Conservation (phyloP, 2,797 vertebrate species). For the Pempheris klunzingeri region DNA sequence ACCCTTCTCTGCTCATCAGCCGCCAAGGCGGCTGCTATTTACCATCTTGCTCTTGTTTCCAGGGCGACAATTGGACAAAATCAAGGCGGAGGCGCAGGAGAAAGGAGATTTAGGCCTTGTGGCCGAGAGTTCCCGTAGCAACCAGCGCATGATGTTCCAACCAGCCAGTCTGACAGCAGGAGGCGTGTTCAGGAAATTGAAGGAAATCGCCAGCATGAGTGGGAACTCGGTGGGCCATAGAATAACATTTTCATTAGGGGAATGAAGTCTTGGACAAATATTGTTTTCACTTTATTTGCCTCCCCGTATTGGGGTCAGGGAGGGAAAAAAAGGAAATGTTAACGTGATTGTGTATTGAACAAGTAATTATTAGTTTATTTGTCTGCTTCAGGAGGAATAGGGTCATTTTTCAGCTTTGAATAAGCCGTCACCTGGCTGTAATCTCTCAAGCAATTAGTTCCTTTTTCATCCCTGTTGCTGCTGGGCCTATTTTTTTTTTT, state of each 20-base stretch:
- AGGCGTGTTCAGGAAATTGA: constrained; percentile 90
- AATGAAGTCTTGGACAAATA: constrained; percentile 42
- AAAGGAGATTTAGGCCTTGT: constrained; percentile 92
- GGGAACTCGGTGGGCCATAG: constrained; percentile 89
- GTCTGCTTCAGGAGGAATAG: constrained; percentile 17
- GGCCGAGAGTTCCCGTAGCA: constrained; percentile 93
- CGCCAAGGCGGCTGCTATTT: constrained; percentile 34
- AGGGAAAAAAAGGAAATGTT: constrained; percentile 34
- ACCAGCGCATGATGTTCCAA: constrained; percentile 91
- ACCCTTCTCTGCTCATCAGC: constrained; percentile 44
- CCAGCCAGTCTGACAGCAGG: constrained; percentile 87
- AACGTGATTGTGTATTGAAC: constrained; percentile 38
- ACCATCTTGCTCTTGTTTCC: constrained; percentile 68
- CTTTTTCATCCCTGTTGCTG: constrained; percentile 21
- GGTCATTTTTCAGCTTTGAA: constrained; percentile 38
- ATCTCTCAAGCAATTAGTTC: constrained; percentile 63
- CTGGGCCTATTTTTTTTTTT: constrained; percentile 11
- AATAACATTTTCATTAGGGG: constrained; percentile 72
- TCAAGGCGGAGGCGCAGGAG: constrained; percentile 91
- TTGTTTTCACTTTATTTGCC: constrained; percentile 47
- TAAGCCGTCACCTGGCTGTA: constrained; percentile 51
- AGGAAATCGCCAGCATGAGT: constrained; percentile 90
- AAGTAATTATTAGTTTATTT: constrained; percentile 52
- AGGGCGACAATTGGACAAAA: constrained; percentile 93
- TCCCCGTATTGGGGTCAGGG: constrained; percentile 12